phyloP scores from a whole-genome alignment of 2,113 vertebrate species.

The Amphilophus citrinellus region DNA sequence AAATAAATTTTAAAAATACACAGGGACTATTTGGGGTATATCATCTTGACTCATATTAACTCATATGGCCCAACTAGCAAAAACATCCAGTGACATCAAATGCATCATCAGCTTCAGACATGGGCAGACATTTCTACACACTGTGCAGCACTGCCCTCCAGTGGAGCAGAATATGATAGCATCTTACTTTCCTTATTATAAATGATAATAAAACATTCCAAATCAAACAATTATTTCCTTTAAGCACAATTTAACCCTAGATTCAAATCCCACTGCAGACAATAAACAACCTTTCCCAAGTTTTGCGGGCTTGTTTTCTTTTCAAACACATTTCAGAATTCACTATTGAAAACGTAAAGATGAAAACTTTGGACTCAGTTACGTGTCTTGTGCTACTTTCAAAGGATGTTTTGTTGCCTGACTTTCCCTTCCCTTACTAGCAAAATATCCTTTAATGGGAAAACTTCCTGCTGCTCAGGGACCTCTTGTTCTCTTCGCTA shows the following conservation, averaged over 20 bases:
- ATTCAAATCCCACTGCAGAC: background rate
- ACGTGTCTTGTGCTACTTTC: background rate
- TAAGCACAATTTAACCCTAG: background rate
- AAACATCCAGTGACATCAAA: constrained; percentile 2
- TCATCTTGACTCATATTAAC: background rate
- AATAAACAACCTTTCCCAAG: background rate
- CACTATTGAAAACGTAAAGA: background rate
- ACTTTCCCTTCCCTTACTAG: constrained; percentile 2
- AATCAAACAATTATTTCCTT: background rate
- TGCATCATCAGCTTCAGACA: constrained; percentile 1
- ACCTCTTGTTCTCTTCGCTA: constrained; percentile 25
- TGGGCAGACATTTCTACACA: background rate
- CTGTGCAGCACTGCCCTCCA: constrained; percentile 74
- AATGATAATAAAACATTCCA: background rate
- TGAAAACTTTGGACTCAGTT: constrained; percentile 3
- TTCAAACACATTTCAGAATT: constrained; percentile 8
- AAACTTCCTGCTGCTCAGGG: constrained; percentile 2
- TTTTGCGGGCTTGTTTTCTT: constrained; percentile 8
- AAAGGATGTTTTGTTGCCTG: constrained; percentile 21
- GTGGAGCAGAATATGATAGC: constrained; percentile 53
- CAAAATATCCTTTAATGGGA: background rate
- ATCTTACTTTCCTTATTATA: background rate
- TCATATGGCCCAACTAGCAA: background rate
- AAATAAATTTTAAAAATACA: background rate
- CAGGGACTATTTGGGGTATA: background rate